phyloP scores from a whole-genome alignment of 2,113 vertebrate genomes.

The Chascanopsetta lugubris region DNA sequence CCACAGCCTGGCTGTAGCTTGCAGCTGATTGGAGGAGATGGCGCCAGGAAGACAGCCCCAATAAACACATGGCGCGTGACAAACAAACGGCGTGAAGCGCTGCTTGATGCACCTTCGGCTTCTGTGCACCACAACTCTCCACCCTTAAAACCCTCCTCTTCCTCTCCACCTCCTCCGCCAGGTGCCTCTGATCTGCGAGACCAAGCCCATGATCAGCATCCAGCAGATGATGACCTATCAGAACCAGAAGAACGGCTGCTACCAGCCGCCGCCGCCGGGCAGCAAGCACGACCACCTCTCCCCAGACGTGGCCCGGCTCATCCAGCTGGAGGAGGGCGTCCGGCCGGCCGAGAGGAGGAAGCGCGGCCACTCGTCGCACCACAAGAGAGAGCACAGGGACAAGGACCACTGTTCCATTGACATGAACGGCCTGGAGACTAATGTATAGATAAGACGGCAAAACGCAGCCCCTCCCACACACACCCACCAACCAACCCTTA shows the following conservation, averaged over 20 bases:
- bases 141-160: neutral
- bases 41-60: too few relatives aligned
- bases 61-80: too few relatives aligned
- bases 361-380: slow-evolving; percentile 73
- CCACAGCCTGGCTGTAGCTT: too few relatives aligned
- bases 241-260: slow-evolving; percentile 92
- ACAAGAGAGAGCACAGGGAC: slow-evolving; percentile 78
- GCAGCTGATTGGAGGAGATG: too few relatives aligned
- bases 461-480: neutral
- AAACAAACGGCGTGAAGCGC: too few relatives aligned
- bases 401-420: slow-evolving; percentile 94
- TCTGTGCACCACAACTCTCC: too few relatives aligned
- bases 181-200: slow-evolving; percentile 90
- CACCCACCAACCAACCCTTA: too few relatives aligned
- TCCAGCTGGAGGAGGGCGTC: slow-evolving; percentile 87
- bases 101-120: too few relatives aligned
- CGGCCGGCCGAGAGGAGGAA: slow-evolving; percentile 79
- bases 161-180: slow-evolving; percentile 45
- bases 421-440: slow-evolving; percentile 96
- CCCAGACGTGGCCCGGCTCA: slow-evolving; percentile 83
- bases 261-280: slow-evolving; percentile 75
- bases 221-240: slow-evolving; percentile 94
- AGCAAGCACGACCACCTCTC: slow-evolving; percentile 78
- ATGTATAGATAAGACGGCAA: slow-evolving; percentile 83
- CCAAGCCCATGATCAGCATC: slow-evolving; percentile 90